Percentiles rank a stretch among this genome's conserved stretches.
Conservation (phyloP, 2,113 vertebrate species). For the Periophthalmodon schlosseri region DNA sequence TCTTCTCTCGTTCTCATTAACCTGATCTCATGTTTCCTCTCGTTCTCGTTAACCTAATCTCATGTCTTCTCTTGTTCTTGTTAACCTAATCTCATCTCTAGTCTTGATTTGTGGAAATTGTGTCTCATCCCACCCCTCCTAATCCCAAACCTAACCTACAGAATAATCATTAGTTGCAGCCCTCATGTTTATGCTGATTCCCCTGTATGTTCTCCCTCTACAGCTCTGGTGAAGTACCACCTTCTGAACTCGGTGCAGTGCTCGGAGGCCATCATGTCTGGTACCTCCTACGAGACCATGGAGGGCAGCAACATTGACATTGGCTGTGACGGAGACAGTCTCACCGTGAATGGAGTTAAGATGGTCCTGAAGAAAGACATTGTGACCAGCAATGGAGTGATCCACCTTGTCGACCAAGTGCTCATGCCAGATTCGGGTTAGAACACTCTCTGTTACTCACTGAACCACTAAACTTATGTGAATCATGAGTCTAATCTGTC, state of each 20-base stretch:
- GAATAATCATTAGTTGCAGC: background rate
- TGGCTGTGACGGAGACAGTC: conserved; percentile 92
- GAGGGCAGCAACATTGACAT: conserved; percentile 91
- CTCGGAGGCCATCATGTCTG: conserved; percentile 91
- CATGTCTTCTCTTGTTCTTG: too few species aligned
- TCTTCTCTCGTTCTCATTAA: too few species aligned
- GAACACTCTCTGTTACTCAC: conserved; percentile 24
- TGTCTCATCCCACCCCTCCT: too few species aligned
- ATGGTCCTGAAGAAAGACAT: conserved; percentile 96
- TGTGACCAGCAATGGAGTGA: conserved; percentile 92
- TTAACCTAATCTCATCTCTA: too few species aligned
- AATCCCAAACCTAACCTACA: too few species aligned
- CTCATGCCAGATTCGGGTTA: conserved; percentile 95
- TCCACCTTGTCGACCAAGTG: conserved; percentile 91
- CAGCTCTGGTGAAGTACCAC: conserved; percentile 93
- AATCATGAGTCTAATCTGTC: too few species aligned
- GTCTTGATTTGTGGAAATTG: too few species aligned
- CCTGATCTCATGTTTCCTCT: too few species aligned
- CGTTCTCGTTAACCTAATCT: too few species aligned
- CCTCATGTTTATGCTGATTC: background rate
- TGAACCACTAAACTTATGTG: too few species aligned
- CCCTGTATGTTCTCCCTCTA: conserved; percentile 17
- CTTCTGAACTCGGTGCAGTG: conserved; percentile 91
- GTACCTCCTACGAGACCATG: conserved; percentile 86
- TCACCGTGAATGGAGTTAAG: conserved; percentile 92